Conservation (phyloP, 1,140 invertebrate species). For the Heterodera schachtii region DNA sequence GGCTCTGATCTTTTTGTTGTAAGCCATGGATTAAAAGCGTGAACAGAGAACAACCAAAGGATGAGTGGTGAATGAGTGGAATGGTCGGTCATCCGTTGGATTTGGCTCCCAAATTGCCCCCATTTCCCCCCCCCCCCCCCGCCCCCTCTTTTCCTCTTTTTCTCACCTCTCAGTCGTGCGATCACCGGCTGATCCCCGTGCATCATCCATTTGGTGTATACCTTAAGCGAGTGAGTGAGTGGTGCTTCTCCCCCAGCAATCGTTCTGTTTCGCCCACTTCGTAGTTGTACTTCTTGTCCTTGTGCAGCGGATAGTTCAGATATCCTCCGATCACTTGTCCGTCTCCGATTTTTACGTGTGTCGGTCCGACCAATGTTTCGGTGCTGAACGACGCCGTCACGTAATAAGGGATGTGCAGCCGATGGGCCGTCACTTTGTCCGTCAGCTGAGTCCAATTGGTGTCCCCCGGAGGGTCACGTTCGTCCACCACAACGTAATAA, state of each 20-base stretch:
- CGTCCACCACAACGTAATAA: conserved; percentile 65
- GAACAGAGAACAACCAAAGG: too few relatives aligned
- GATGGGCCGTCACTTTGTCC: conserved; percentile 64
- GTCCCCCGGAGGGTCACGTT: conserved; percentile 63
- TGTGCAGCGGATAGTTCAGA: conserved; percentile 62
- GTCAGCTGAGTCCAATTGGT: conserved; percentile 65
- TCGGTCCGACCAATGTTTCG: conserved; percentile 54
- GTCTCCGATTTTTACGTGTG: conserved; percentile 56
- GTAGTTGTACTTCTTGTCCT: conserved; percentile 66
- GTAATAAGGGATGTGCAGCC: conserved; percentile 61
- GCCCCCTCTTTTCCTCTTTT: too few relatives aligned
- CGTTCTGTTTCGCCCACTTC: conserved; percentile 33
- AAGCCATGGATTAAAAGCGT: neutral
- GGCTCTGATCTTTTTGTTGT: neutral
- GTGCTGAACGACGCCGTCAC: conserved; percentile 60
- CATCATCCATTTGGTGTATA: conserved; percentile 62
- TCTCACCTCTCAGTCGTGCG: conserved; percentile 57
- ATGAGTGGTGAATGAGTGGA: neutral
- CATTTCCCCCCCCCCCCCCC: neutral
- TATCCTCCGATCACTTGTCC: conserved; percentile 64
- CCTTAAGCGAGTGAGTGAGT: neutral
- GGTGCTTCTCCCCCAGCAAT: too few relatives aligned
- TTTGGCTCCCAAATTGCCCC: conserved; percentile 8
- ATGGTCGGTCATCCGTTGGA: neutral
- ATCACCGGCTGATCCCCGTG: conserved; percentile 57